Percentiles rank a stretch among this genome's conserved stretches.
phyloP scores from a whole-genome alignment of 2,888 invertebrate species.

The Orthosia gracilis region DNA sequence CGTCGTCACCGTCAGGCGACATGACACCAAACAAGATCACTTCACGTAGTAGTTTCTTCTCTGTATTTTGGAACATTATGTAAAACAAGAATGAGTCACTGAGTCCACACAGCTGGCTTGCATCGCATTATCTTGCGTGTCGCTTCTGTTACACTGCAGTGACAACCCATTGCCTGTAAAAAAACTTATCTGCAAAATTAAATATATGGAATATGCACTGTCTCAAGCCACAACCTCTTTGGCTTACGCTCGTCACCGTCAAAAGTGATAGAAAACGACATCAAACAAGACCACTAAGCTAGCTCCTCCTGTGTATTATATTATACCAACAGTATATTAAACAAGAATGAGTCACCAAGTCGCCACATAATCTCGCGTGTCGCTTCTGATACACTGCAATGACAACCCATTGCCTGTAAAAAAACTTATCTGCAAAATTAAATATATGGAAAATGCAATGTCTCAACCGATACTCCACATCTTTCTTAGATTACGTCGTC shows the following conservation, averaged over 20 bases:
- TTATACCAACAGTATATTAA: too few relatives aligned
- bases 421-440: too few relatives aligned
- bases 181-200: too few relatives aligned
- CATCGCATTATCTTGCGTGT: slow-evolving; percentile 29
- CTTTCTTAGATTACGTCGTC: too few relatives aligned
- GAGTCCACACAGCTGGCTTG: neutral
- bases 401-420: slow-evolving; percentile 20
- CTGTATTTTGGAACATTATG: slow-evolving; percentile 30
- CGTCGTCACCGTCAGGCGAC: slow-evolving; percentile 12
- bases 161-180: slow-evolving; percentile 21
- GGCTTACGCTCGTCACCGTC: too few relatives aligned
- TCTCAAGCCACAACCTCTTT: too few relatives aligned
- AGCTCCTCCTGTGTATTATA: too few relatives aligned
- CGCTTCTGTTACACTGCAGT: slow-evolving; percentile 25
- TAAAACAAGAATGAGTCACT: slow-evolving; percentile 42
- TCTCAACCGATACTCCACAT: too few relatives aligned
- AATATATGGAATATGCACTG: too few relatives aligned
- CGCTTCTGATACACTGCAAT: slow-evolving; percentile 21
- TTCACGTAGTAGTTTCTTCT: neutral
- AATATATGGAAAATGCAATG: too few relatives aligned
- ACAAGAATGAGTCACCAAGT: slow-evolving; percentile 12
- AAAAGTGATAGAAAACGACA: too few relatives aligned
- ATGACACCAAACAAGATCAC: slow-evolving; percentile 30
- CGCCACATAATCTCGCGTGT: slow-evolving; percentile 27
- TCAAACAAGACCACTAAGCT: too few relatives aligned